Evolutionary conservation across 2,113 vertebrate genomes (phyloP), one percentile per base, ranked within the genome.

Genomic region (Scophthalmus maximus): DNA sequence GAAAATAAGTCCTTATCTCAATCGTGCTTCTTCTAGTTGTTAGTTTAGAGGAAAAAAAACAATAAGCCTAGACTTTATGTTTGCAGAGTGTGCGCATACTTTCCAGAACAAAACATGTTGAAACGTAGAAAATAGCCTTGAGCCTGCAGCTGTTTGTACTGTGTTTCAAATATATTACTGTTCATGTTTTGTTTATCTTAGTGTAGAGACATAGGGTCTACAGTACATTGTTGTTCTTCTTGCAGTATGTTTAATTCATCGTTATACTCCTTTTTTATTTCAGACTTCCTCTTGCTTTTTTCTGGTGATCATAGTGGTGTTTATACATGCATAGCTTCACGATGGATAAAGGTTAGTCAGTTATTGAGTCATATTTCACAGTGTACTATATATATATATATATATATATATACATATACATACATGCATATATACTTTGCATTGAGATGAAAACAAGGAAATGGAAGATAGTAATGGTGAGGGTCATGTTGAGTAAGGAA

Each of bases 141-240:
- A 91, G 87, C 85, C 83, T 86, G 85, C 85, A 89, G 87, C 89
- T 88, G 76, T 91, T 86, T 85, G 84, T 92, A 68, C 88, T 83
- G 86, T 89, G 81, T 91, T 92, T 92, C 85, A 78, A 82, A 82
- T 90, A 88, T 91, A 88, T 91, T 91, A 82, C 88, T 86, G 81
- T 87, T 90, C 85, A 87, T 80, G 83, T 90, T 92, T 87, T 84
- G 87, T 88, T 91, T 84, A 89, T 89, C 87, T 85, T 90, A 90
- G 87, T 62, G 81, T 92, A 89, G 90, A 91, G 87, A 88, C 87
- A 88, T 78, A 86, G 86, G 79, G 83, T 91, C 87, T 88, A 86
- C 83, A 86, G 80, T 88, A 81, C 88, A 79, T 88, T 76, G 83
- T 86, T 84, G 84, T 90, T 79, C 87, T 88, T 88, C 87, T 88